Percentiles rank a stretch among this genome's conserved stretches.
Conservation (phyloP, 2,113 vertebrate genomes). For the Peucedramus taeniatus region DNA sequence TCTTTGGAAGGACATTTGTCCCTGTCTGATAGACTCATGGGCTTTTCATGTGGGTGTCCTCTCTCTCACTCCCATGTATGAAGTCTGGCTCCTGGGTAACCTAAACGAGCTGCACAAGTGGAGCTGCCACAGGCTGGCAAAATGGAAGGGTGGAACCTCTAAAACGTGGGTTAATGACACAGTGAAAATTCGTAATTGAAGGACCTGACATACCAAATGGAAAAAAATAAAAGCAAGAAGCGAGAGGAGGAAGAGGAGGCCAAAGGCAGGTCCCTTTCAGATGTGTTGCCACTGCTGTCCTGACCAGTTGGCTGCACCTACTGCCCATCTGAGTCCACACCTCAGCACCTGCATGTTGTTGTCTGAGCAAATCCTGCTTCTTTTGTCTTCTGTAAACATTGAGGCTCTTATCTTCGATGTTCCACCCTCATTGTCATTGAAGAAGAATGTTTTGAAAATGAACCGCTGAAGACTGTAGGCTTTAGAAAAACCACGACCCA, state of each 20-base stretch:
- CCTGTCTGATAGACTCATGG: neutral
- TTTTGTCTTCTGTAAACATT: neutral
- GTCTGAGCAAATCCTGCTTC: neutral
- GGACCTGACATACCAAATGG: neutral
- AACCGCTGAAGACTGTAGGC: neutral
- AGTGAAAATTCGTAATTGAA: neutral
- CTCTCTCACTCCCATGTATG: neutral
- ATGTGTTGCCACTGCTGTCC: rapidly evolving
- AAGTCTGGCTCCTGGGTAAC: neutral
- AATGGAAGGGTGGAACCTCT: neutral
- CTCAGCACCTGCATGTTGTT: neutral
- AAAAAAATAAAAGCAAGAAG: neutral
- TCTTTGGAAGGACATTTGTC: neutral
- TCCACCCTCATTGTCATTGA: neutral
- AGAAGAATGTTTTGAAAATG: slow-evolving; percentile 24
- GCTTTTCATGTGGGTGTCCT: neutral
- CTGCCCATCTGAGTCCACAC: neutral
- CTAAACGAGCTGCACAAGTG: neutral
- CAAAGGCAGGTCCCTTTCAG: neutral
- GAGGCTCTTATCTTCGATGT: neutral
- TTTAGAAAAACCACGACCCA: neutral
- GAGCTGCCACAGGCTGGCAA: neutral
- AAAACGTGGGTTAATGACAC: rapidly evolving
- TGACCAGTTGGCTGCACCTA: neutral
- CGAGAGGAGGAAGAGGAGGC: neutral